phyloP scores from a whole-genome alignment of 2,797 vertebrate species.

The Gymnocypris eckloni region DNA sequence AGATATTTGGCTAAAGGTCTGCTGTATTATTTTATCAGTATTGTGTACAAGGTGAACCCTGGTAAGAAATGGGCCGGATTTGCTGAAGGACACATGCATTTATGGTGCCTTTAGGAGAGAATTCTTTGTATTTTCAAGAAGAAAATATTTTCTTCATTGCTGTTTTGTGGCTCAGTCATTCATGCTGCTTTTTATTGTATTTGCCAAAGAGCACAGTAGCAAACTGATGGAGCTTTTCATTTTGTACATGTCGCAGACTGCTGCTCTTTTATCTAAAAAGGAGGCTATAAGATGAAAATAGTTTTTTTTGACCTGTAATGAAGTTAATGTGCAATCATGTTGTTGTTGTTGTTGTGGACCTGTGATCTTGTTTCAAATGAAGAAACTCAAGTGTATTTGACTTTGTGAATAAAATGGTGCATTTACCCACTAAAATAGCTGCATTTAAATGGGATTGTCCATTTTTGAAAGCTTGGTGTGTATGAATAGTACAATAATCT shows the following conservation, averaged over 20 bases:
- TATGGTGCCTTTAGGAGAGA: not conserved
- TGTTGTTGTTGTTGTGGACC: conserved; percentile 33
- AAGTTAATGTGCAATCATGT: conserved; percentile 1
- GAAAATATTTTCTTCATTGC: not conserved
- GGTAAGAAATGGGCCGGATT: not conserved
- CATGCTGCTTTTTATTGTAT: not conserved
- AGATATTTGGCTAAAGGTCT: not conserved
- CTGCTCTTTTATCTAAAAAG: not conserved
- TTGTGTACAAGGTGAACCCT: conserved; percentile 9
- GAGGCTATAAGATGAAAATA: not conserved
- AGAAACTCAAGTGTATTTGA: conserved; percentile 21
- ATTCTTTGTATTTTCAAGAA: not conserved
- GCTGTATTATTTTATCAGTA: not conserved
- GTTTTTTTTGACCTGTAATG: not conserved
- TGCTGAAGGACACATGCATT: not conserved
- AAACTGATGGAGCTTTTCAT: not conserved
- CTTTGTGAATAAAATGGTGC: conserved; percentile 49
- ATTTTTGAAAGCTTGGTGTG: not conserved
- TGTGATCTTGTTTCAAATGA: conserved; percentile 34
- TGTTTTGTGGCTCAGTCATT: not conserved
- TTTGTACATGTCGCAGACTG: not conserved
- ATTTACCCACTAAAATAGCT: not conserved
- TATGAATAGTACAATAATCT: not conserved
- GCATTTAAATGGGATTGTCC: not conserved
- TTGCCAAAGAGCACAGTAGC: not conserved